These are phyloP conservation scores for Adrianichthys oophorus DNA, from an alignment of 2,797 vertebrate genomes.

Conservation along the genomic window DNA sequence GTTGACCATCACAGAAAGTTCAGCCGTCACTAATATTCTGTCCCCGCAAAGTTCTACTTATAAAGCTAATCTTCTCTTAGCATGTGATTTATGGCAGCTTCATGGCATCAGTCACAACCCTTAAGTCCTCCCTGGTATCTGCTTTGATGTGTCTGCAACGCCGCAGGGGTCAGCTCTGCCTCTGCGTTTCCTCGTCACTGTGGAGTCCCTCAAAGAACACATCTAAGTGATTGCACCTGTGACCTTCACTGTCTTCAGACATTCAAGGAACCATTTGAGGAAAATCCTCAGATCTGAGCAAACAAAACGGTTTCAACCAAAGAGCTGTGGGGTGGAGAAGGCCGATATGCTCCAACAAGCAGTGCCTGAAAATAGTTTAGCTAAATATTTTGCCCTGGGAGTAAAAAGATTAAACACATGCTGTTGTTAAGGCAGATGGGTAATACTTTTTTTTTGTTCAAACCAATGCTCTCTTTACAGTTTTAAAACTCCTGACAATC, in stretches of 20 bases:
- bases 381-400: constrained; percentile 4
- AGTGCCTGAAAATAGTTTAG: constrained; percentile 3
- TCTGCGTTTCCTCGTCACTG: constrained; percentile 1
- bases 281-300: background rate
- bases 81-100: background rate
- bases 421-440: constrained; percentile 1
- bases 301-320: background rate
- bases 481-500: constrained; percentile 46
- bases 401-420: constrained; percentile 14
- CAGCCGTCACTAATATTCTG: constrained; percentile 6
- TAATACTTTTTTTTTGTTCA: too few relatives aligned
- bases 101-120: background rate
- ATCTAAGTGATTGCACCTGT: constrained; percentile 6
- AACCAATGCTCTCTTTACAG: constrained; percentile 16
- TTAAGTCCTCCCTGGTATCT: background rate
- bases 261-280: background rate
- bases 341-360: background rate
- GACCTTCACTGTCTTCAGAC: constrained; percentile 2
- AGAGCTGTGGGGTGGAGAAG: background rate
- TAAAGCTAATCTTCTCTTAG: constrained; percentile 11
- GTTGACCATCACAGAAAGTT: background rate
- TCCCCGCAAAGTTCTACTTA: background rate
- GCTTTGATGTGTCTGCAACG: constrained; percentile 4
- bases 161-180: background rate
- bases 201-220: constrained; percentile 5